Percentiles rank a stretch among this genome's conserved stretches.
Conservation (phyloP, 1,140 invertebrate genomes). For the Drosophila nasuta region DNA sequence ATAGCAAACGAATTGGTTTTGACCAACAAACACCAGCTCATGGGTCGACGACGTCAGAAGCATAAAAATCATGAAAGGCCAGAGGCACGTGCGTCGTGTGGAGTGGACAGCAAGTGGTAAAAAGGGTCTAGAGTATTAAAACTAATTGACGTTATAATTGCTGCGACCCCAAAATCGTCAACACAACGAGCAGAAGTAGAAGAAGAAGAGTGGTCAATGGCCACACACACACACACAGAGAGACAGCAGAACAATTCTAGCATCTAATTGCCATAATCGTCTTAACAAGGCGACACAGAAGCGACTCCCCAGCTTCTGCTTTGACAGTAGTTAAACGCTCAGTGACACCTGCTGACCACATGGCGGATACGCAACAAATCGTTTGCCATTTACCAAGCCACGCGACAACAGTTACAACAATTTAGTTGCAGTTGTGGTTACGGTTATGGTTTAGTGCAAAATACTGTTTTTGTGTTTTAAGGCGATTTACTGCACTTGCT, state of each 20-base stretch:
- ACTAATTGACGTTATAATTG: slow-evolving; percentile 78
- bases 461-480: neutral
- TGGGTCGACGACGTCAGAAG: neutral
- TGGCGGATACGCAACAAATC: slow-evolving; percentile 45
- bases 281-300: slow-evolving; percentile 44
- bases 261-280: slow-evolving; percentile 71
- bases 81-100: slow-evolving; percentile 52
- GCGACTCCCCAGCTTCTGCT: neutral
- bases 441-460: slow-evolving; percentile 6
- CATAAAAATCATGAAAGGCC: slow-evolving; percentile 12
- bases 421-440: slow-evolving; percentile 20
- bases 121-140: slow-evolving; percentile 74
- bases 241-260: slow-evolving; percentile 39
- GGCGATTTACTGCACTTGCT: slow-evolving; percentile 59
- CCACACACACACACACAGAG: neutral
- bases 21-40: slow-evolving; percentile 8
- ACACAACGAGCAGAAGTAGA: neutral
- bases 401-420: slow-evolving; percentile 18
- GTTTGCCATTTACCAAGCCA: slow-evolving; percentile 67
- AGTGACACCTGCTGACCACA: slow-evolving; percentile 44
- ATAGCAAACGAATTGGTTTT: slow-evolving; percentile 14
- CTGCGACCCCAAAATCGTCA: slow-evolving; percentile 7
- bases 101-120: slow-evolving; percentile 27
- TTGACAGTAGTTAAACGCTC: slow-evolving; percentile 5
- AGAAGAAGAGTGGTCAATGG: neutral